phyloP scores from a whole-genome alignment of 2,797 vertebrate species.

The Argentina silus region DNA sequence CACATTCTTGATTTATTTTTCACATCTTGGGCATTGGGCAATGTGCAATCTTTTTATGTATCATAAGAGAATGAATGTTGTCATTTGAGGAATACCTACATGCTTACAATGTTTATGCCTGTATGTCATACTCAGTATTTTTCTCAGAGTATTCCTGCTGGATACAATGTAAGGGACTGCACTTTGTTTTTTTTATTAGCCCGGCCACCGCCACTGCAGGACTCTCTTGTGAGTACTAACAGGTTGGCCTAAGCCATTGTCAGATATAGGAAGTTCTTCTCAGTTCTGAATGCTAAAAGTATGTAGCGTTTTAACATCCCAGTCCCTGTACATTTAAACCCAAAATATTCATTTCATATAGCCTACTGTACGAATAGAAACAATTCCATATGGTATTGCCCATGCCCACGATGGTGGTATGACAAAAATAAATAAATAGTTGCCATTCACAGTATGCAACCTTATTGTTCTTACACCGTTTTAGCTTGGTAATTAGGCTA shows the following conservation, averaged over 20 bases:
- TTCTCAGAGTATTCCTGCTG: neutral
- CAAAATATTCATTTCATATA: neutral
- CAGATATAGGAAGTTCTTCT: neutral
- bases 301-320: neutral
- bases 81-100: neutral
- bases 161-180: conserved; percentile 14
- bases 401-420: too few relatives aligned
- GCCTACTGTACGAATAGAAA: neutral
- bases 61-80: too few relatives aligned
- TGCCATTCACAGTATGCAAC: too few relatives aligned
- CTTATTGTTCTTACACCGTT: too few relatives aligned
- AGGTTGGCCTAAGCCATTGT: conserved; percentile 11
- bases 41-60: too few relatives aligned
- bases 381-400: neutral
- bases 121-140: neutral
- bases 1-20: too few relatives aligned
- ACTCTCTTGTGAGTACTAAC: conserved; percentile 36
- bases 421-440: too few relatives aligned
- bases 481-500: too few relatives aligned
- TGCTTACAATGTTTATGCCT: neutral
- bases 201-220: neutral
- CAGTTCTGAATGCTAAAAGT: conserved; percentile 28
- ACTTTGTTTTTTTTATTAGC: too few relatives aligned
- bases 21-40: too few relatives aligned
- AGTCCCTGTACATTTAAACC: neutral